phyloP scores from a whole-genome alignment of 1,140 invertebrate species.

The Brachionus calyciflorus region DNA sequence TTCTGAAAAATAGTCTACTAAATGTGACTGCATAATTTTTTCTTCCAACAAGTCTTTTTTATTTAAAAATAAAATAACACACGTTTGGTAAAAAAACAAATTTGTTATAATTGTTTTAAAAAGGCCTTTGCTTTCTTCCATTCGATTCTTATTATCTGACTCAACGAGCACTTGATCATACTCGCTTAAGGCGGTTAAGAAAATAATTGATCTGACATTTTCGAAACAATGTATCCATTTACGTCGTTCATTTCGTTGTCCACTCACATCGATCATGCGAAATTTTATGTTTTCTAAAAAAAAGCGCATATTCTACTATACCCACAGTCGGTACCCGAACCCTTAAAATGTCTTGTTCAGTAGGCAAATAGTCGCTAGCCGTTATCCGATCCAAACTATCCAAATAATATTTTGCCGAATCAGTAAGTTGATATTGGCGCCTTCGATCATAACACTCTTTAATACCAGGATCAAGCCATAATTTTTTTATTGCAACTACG shows the following conservation, averaged over 20 bases:
- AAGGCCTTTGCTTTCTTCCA: slow-evolving; percentile 99
- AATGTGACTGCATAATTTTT: slow-evolving; percentile 99
- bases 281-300: slow-evolving; percentile 95
- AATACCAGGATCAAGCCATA: slow-evolving; percentile 94
- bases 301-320: slow-evolving; percentile 95
- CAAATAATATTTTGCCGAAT: slow-evolving; percentile 99
- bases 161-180: slow-evolving; percentile 67
- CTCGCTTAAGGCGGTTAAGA: slow-evolving; percentile 65
- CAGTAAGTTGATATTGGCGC: slow-evolving; percentile 98
- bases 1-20: slow-evolving; percentile 99
- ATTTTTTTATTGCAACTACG: slow-evolving; percentile 90
- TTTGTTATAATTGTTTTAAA: slow-evolving; percentile 99
- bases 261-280: slow-evolving; percentile 69
- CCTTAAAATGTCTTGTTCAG: slow-evolving; percentile 93
- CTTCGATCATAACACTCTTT: slow-evolving; percentile 98
- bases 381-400: slow-evolving; percentile 92
- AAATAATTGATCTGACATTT: slow-evolving; percentile 68
- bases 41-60: slow-evolving; percentile 99
- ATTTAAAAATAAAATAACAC: slow-evolving; percentile 98
- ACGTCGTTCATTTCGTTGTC: slow-evolving; percentile 65
- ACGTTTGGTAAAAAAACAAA: slow-evolving; percentile 99
- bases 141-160: slow-evolving; percentile 83
- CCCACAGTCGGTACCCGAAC: slow-evolving; percentile 92
- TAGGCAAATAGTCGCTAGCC: slow-evolving; percentile 84
- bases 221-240: slow-evolving; percentile 69